A percentile compares a stretch with the other conserved stretches of the same genome.
These are phyloP conservation scores for Macaca nemestrina DNA, from an alignment of 2,113 vertebrate species.

Conservation along the genomic window DNA sequence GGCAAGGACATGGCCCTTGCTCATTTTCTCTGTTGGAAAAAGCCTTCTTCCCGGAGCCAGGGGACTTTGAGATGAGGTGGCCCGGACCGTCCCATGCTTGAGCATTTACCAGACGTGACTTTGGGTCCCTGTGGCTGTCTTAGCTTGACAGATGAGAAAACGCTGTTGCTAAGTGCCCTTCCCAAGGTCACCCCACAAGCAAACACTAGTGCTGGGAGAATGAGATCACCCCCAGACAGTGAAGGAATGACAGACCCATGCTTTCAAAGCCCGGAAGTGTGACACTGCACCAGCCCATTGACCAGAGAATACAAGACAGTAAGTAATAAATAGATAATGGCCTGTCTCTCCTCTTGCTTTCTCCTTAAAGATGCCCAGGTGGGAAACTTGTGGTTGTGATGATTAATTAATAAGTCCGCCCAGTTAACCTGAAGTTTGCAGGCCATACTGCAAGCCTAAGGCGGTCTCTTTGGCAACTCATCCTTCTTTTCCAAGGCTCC, in stretches of 20 bases:
- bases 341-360: neutral
- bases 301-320: neutral
- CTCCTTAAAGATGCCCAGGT: neutral
- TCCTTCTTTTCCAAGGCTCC: neutral
- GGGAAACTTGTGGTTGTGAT: neutral
- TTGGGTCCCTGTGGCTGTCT: neutral
- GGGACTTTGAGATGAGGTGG: neutral
- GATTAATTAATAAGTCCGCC: neutral
- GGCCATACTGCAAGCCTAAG: neutral
- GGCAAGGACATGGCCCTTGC: neutral
- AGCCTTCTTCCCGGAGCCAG: neutral
- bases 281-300: neutral
- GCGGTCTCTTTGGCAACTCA: neutral
- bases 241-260: neutral
- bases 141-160: conserved; percentile 46
- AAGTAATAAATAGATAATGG: neutral
- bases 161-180: neutral
- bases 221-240: neutral
- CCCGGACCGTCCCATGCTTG: neutral
- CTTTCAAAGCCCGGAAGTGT: neutral
- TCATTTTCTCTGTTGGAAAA: neutral
- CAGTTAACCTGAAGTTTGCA: neutral
- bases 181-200: conserved; percentile 42
- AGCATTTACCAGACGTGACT: neutral
- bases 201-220: neutral